These are phyloP conservation scores for Trissolcus japonicus DNA, from an alignment of 2,888 invertebrate species.

Conservation along the genomic window DNA sequence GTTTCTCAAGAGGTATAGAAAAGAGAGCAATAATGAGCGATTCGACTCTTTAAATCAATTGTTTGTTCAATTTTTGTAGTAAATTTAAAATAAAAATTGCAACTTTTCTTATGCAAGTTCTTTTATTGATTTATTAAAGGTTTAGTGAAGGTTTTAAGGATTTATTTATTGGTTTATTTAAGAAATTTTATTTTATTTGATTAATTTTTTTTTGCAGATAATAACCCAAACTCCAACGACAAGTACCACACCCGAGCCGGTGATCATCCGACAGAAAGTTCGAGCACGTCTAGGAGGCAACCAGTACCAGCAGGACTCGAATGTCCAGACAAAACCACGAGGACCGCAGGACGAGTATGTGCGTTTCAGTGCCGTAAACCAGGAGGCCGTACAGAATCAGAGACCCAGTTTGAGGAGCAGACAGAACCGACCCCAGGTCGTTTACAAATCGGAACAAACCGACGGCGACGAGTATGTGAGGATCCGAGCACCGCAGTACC, in stretches of 20 bases:
- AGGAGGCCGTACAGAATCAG: constrained; percentile 36
- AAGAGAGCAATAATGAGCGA: too few relatives aligned
- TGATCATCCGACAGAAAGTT: constrained; percentile 68
- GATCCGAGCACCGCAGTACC: constrained; percentile 64
- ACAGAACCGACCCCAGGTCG: constrained; percentile 61
- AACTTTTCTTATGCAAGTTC: too few relatives aligned
- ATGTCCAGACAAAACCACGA: constrained; percentile 69
- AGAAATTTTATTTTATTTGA: background rate
- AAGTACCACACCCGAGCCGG: constrained; percentile 63
- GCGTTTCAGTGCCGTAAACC: constrained; percentile 70
- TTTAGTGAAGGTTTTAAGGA: too few relatives aligned
- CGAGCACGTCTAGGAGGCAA: constrained; percentile 64
- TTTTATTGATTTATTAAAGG: too few relatives aligned
- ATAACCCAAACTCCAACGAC: constrained; percentile 52
- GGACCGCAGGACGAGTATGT: constrained; percentile 72
- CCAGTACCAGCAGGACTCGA: constrained; percentile 67
- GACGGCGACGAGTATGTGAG: constrained; percentile 72
- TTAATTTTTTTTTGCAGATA: constrained; percentile 23
- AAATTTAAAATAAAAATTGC: too few relatives aligned
- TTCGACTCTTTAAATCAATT: too few relatives aligned
- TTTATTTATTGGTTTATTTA: too few relatives aligned
- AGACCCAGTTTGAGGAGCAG: constrained; percentile 54
- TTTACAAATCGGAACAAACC: constrained; percentile 65
- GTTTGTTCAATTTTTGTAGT: too few relatives aligned
- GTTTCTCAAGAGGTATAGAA: constrained; percentile 59